Base-by-base conservation (phyloP, 2,113 vertebrate genomes). In the rat (Rattus norvegicus) region DNA sequence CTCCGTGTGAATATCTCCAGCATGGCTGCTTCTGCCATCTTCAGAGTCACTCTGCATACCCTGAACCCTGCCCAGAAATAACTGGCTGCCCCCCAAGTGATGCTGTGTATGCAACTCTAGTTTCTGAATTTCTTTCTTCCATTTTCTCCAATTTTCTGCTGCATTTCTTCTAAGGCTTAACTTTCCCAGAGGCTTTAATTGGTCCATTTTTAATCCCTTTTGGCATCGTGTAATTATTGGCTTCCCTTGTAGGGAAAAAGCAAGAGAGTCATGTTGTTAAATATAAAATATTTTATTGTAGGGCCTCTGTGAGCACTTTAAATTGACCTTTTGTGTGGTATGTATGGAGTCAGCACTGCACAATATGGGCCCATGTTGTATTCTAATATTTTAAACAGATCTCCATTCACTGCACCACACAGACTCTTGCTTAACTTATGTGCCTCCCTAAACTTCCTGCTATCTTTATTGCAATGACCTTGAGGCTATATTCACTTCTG, bases 401-500 rank as follows among this genome's bases (percentile, higher is more conserved):
- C 30, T 95, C 63, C 67, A 65, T 28, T 93, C 56, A 47, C 70
- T 90, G 47, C 7, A 83, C 9, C 39, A 92, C 33, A 79, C 59
- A 86, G 92, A 70, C 79, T 97, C 39, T 92, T 69, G 75, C 26
- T 95, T 97, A 97, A 98, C 89, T 97, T 96, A 92, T 26, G 49
- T 59, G 91, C 65, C 75, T 97, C 91, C 52, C 65, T 88, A 94
- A 98, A 93, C n/a, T 97, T 94, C 54, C 65, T 91, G 88, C 90
- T 97, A 70, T 98, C 97, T 98, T 97, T 96, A 97, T 92, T 92
- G 61, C 95, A 97, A 90, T 96, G 97, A 98, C 97, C 97, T 97
- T 98, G 96, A 98, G 94, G 96, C 94, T 97, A 93, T 88, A 97
- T 91, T 97, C 97, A 97, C 96, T 98, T 98, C 97, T 98, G 96